Base-by-base conservation (phyloP, 2,888 invertebrate genomes). In the Branchellion lobata region DNA sequence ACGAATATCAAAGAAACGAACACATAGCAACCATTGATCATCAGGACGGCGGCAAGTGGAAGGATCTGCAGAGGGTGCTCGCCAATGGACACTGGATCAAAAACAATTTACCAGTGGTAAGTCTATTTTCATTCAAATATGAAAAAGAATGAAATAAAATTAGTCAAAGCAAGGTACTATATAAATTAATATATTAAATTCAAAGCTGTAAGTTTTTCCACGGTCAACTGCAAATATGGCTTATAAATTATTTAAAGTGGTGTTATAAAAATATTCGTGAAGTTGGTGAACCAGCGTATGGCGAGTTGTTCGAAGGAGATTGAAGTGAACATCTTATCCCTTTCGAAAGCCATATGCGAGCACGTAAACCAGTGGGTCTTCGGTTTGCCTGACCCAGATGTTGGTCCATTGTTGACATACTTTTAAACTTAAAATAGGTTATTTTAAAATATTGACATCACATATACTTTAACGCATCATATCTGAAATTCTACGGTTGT, bases 41-140 rank as follows among this genome's bases (percentile, higher is more conserved):
- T 5, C 77, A 78, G 51, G 71, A 34, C 34, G 53, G 53, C 24
- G 73, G 71, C 36, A 29, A 47, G 40, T 79, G 79, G 79, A 79
- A 75, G 33, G 31, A 61, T 33, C 68, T 75, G 24, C 75, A 74
- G 29, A 33, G 57, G 18, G 79, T 75, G 29, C 27, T 79, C 27
- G 75, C 61, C 34, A 79, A 79, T 27, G 79, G 74, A 18, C 79
- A 79, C 51, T 79, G 79, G 79, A 75, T 79, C 40, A 79, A 75
- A 36, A 79, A 79, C 51, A 36, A 75, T 24, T 33, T 79, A 36
- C 75, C 75, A n/a, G 68, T 40, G 40, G 79, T 79, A 14, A 40
- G 5, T 40, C 14, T 40, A 40, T 40, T 40, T 40, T 40, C 40
- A 40, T 40, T 40, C 40, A n/a, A n/a, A n/a, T n/a, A n/a, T n/a